A percentile compares a stretch with the other conserved stretches of the same genome.
phyloP scores from a whole-genome alignment of 2,888 invertebrate species.

The Pantelozetes paolii region DNA sequence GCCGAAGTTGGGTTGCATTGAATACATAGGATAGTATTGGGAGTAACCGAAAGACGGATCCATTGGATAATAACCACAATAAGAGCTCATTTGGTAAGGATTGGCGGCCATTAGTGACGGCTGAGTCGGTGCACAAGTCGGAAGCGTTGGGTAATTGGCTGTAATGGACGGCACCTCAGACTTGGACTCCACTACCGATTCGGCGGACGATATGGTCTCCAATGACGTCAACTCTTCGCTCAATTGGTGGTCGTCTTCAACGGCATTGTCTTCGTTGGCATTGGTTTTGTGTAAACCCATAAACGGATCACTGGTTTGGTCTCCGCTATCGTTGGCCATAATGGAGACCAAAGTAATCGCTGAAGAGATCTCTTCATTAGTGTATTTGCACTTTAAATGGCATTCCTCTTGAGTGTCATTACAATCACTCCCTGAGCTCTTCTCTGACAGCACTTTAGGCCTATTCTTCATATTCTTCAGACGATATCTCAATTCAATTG shows the following conservation, averaged over 20 bases:
- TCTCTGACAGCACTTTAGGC: too few species aligned
- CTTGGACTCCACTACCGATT: too few species aligned
- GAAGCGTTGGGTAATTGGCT: not conserved
- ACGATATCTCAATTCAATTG: too few species aligned
- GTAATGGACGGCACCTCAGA: too few species aligned
- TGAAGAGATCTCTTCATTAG: constrained; percentile 15
- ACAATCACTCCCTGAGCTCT: too few species aligned
- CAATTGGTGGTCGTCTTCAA: not conserved
- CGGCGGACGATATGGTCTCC: not conserved
- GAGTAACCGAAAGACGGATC: not conserved
- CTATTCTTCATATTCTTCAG: too few species aligned
- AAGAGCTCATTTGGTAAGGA: not conserved
- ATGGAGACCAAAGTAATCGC: constrained; percentile 28
- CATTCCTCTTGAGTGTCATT: too few species aligned
- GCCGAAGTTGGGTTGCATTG: constrained; percentile 20
- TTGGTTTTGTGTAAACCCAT: not conserved
- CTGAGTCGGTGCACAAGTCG: not conserved
- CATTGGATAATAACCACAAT: not conserved
- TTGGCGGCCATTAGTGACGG: not conserved
- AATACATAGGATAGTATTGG: not conserved
- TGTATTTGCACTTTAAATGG: not conserved
- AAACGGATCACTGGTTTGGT: not conserved
- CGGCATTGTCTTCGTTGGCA: not conserved
- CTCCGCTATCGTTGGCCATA: constrained; percentile 15
- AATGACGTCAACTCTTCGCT: not conserved